Base-by-base conservation (phyloP, 37 sponge, comb jelly and placozoan species). In the Chondrosia reniformis region DNA sequence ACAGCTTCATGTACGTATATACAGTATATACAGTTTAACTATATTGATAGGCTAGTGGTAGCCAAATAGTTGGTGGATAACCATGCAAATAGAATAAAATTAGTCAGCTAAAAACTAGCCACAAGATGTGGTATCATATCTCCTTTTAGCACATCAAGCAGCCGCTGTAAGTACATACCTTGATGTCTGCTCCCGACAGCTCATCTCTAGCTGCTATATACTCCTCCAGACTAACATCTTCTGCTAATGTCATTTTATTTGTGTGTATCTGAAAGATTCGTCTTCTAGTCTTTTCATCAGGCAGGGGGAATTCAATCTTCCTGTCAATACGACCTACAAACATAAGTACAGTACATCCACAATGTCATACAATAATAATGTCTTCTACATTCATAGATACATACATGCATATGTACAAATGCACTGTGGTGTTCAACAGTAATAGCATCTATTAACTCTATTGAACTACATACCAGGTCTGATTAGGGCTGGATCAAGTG, bases 251-350 rank as follows among this genome's bases (percentile, higher is more conserved):
- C 99, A 98, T 98, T 55, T 88, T 92, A 69, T 79, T 82, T 5
- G 99, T 98, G 80, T 98, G 99, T 39, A 98, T 98, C 59, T 86
- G 87, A 57, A 98, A 98, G 38, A 98, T 98, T 32, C 94, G 83
- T 13, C 96, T 77, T 22, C 88, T 78, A 52, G 99, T 98, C 74
- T 95, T 95, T 80, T 98, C 99, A 75, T 95, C 96, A 0, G 99
- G 99, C 3, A 95, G 76, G n/a, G 99, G 99, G 74, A 98, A 98
- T 74, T 98, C 99, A 25, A 98, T 98, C 75, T 98, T 98, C 24
- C 99, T 77, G 62, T 98, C 99, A 80, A 98, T 98, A 38, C 99
- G 93, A 32, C 98, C 98, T 97, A 40, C 17, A 67, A 7, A 2
- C 39, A 40, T 62, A 22, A 2, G 33, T 24, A 8, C 58, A 3